Evolutionary conservation across 2,113 vertebrate species (phyloP), one percentile per base, ranked within the genome.

Genomic region (Phasianus colchicus): DNA sequence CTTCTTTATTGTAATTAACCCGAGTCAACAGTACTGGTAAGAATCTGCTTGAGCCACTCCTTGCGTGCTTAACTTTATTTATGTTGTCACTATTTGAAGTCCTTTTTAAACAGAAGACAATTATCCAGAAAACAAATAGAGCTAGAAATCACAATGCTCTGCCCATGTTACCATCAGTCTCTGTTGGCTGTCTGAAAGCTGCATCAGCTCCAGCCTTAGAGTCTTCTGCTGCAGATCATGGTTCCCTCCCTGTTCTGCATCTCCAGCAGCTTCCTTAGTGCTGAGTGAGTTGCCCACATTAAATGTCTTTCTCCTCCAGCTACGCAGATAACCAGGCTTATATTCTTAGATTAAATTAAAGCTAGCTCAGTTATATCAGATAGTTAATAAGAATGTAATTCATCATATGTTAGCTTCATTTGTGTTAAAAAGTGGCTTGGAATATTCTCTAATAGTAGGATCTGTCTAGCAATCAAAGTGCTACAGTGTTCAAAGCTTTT

Each of bases 191-290:
- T 19, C 55, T 21, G 61, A 69, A n/a, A 74, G 63, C 63, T 21
- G 9, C 21, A 29, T n/a, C 0, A 4, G 15, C 25, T 7, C 20
- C 6, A n/a, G 30, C 42, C 58, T n/a, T 3, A 0, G 0, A 47
- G 73, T 24, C 4, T 38, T 67, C 64, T 17, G 52, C 70, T 40
- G 21, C 15, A 16, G 2, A 48, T 47, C 0, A 0, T 3, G 24
- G 30, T 32, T 63, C 69, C 47, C 9, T 57, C 45, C 69, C 24
- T 0, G 0, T 9, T 45, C 55, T 42, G 32, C 54, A 32, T 40
- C n/a, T 42, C 48, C 48, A 54, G 3, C 25, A 38, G 4, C 18
- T n/a, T 67, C 19, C 38, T 47, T 30, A 0, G 0, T 3, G 36
- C 2, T 32, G 34, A 54, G 10, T 10, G 38, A 69, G 69, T 10